Conservation (phyloP, 2,797 vertebrate species). For the Mormyrops attenuatus region DNA sequence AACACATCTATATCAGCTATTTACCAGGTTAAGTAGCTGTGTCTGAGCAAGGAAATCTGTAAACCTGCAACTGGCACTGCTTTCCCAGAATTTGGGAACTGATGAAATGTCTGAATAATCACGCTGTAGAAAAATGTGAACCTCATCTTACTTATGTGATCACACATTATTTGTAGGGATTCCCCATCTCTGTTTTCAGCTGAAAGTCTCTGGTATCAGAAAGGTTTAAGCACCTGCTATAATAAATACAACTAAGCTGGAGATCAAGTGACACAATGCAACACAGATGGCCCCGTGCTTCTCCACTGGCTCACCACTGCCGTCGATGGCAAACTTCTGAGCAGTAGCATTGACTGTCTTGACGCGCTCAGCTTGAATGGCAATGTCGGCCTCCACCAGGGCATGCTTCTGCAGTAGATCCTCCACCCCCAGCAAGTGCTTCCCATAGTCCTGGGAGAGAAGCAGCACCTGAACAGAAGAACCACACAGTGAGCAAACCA, state of each 20-base stretch:
- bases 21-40: background rate
- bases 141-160: background rate
- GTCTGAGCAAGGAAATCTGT: background rate
- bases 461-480: conserved; percentile 74
- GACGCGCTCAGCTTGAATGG: conserved; percentile 87
- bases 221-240: background rate
- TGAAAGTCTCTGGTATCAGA: background rate
- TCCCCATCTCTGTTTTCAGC: background rate
- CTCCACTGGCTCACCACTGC: conserved; percentile 67
- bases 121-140: background rate
- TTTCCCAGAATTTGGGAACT: background rate
- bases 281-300: background rate
- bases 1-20: background rate
- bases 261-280: background rate
- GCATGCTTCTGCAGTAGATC: conserved; percentile 93
- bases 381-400: conserved; percentile 90
- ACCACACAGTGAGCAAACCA: background rate
- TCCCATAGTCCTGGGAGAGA: conserved; percentile 94
- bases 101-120: background rate
- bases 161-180: background rate
- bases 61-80: background rate
- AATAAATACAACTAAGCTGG: background rate
- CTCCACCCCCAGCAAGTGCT: conserved; percentile 91
- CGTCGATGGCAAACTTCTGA: conserved; percentile 82
- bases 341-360: conserved; percentile 83